phyloP scores from a whole-genome alignment of 2,113 vertebrate species.

The Ariopsis seemanni region DNA sequence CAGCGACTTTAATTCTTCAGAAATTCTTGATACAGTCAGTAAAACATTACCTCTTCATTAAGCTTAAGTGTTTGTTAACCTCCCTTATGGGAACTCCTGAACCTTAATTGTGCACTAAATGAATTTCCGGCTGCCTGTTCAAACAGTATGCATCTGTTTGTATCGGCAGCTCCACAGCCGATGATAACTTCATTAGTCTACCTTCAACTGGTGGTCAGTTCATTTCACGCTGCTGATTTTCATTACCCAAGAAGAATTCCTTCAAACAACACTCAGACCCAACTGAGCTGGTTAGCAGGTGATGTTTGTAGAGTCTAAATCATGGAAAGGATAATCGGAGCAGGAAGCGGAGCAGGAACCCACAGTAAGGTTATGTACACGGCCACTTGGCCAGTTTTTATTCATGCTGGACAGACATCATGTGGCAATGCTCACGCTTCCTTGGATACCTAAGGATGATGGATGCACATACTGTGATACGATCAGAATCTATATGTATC shows the following conservation, averaged over 20 bases:
- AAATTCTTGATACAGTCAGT: not conserved
- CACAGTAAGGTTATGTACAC: not conserved
- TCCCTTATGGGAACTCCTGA: conserved; percentile 19
- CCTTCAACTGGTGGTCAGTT: conserved; percentile 73
- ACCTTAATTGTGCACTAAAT: conserved; percentile 62
- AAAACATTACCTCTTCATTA: conserved; percentile 17
- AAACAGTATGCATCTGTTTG: conserved; percentile 63
- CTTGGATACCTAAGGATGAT: no score
- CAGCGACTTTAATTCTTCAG: not conserved
- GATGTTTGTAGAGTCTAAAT: conserved; percentile 42
- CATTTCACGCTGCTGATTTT: conserved; percentile 76
- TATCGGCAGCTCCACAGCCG: conserved; percentile 59
- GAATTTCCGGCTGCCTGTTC: conserved; percentile 67
- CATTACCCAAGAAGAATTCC: conserved; percentile 70
- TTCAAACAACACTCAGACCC: conserved; percentile 66
- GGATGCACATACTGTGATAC: no score
- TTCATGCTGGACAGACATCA: no score
- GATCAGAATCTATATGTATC: no score
- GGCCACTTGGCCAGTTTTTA: no score
- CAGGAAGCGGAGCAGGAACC: conserved; percentile 15
- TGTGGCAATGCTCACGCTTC: not conserved
- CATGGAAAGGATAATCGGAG: conserved; percentile 24
- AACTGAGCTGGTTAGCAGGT: conserved; percentile 54
- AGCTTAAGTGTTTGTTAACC: not conserved
- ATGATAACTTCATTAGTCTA: conserved; percentile 67